phyloP scores from a whole-genome alignment of 2,888 invertebrate species.

The Drosophila fulvimacula region DNA sequence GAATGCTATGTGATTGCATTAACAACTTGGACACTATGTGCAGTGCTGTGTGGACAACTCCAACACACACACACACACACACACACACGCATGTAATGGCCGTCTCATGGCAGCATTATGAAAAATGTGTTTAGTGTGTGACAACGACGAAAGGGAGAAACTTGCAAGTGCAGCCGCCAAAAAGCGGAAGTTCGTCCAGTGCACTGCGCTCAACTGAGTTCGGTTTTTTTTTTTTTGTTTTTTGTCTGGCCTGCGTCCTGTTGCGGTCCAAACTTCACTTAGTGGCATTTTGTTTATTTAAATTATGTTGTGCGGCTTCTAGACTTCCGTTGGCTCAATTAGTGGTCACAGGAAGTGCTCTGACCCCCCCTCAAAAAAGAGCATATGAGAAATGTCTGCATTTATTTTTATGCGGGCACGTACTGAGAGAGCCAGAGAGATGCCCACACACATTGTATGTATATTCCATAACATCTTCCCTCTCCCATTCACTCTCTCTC shows the following conservation, averaged over 20 bases:
- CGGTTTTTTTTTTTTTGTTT: background rate
- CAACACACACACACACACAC: slow-evolving; percentile 1
- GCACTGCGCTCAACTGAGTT: slow-evolving; percentile 7
- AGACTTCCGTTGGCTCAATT: slow-evolving; percentile 79
- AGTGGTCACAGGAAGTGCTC: slow-evolving; percentile 70
- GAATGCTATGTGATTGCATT: slow-evolving; percentile 81
- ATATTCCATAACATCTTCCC: slow-evolving; percentile 44
- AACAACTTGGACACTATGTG: slow-evolving; percentile 65
- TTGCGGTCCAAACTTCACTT: slow-evolving; percentile 76
- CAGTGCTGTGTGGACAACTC: background rate
- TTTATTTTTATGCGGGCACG: slow-evolving; percentile 63
- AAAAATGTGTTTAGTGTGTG: slow-evolving; percentile 78
- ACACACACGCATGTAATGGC: slow-evolving; percentile 22
- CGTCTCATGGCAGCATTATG: slow-evolving; percentile 63
- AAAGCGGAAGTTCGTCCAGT: slow-evolving; percentile 47
- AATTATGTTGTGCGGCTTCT: slow-evolving; percentile 77
- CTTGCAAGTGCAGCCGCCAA: slow-evolving; percentile 41
- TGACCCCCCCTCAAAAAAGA: slow-evolving; percentile 9
- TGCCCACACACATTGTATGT: slow-evolving; percentile 22
- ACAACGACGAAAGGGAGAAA: slow-evolving; percentile 45
- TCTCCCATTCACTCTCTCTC: slow-evolving; percentile 53
- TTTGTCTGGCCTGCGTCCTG: slow-evolving; percentile 63
- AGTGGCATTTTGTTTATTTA: slow-evolving; percentile 79
- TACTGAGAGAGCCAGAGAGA: slow-evolving; percentile 11
- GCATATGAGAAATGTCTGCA: slow-evolving; percentile 54